Evolutionary conservation across 2,113 vertebrate species (phyloP).

Genomic region (Xenopus tropicalis): DNA sequence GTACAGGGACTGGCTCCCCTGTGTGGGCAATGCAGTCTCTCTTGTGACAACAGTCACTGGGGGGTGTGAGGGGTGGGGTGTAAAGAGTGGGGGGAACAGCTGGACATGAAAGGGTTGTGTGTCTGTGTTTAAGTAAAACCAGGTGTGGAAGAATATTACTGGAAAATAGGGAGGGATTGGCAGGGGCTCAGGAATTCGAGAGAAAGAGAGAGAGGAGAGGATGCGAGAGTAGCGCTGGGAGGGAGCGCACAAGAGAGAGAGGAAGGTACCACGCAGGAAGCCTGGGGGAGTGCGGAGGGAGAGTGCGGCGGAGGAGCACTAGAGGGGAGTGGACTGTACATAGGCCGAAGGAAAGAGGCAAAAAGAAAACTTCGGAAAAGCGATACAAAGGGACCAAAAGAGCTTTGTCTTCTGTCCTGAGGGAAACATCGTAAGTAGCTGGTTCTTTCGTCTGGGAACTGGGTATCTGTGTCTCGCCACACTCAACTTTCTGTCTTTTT

Average conservation of each 20-base stretch:
- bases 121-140: conserved; percentile 41
- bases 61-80: conserved; percentile 30
- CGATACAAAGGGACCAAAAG: not conserved
- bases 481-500: too few species aligned
- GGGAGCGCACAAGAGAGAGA: not conserved
- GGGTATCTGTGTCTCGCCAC: too few species aligned
- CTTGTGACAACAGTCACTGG: conserved; percentile 25
- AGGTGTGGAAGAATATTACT: conserved; percentile 41
- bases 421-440: too few species aligned
- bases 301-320: too few species aligned
- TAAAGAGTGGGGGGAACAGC: conserved; percentile 35
- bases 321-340: not conserved
- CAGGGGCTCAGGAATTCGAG: conserved; percentile 38
- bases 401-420: not conserved
- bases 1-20: too few species aligned
- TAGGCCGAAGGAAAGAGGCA: not conserved
- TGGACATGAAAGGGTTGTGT: conserved; percentile 43
- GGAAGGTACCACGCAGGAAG: not conserved
- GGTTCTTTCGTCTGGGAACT: too few species aligned
- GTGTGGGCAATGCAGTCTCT: too few species aligned
- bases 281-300: too few species aligned
- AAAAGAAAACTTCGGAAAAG: not conserved
- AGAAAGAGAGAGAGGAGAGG: conserved; percentile 25
- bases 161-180: conserved; percentile 41
- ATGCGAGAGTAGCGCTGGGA: not conserved